Evolutionary conservation across 2,797 vertebrate genomes (phyloP), one percentile per base, ranked within the genome.

Genomic region (Tiaroga cobitis): DNA sequence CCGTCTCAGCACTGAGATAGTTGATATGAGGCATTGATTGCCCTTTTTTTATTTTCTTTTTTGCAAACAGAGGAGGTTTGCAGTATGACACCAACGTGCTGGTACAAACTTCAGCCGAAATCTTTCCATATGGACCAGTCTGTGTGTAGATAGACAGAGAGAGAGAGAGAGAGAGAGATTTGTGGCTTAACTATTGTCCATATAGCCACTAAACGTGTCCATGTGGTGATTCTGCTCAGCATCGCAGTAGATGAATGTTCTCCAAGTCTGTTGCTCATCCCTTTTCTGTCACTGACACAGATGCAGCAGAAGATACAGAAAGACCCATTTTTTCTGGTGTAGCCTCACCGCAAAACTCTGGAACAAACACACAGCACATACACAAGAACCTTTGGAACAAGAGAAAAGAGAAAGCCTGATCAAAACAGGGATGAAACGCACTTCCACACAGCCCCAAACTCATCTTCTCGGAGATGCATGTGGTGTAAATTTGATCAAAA

Each of bases 401-500:
- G n/a, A 75, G 81, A 79, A 26, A 86, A 63, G 82, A 41, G 37
- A 63, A 51, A 19, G 15, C 88, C 90, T 94, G 94, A 95, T 95
- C 93, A 94, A 94, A 94, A 93, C 90, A 90, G 59, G 70, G 87
- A 80, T 70, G 76, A 85, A 65, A 83, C 43, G 8, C 79, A 79
- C 56, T 74, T 56, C 49, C 39, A 86, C 43, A 51, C 46, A 73
- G 34, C 56, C 76, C 73, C 81, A 32, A 93, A 91, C 93, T 94
- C 92, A 91, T 94, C 93, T 94, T 92, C 89, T 90, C 91, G 93
- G 91, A 92, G 92, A 94, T 94, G 93, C 94, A 95, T 96, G 93
- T 96, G 95, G 94, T 96, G 95, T 93, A 93, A 95, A 96, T 96
- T 95, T 95, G 92, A 95, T 96, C 92, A 94, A 94, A 95, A 92